A percentile compares a stretch with the other conserved stretches of the same genome.
These are phyloP conservation scores for Muraenolepis orangiensis DNA, from an alignment of 2,797 vertebrate genomes.

Conservation along the genomic window DNA sequence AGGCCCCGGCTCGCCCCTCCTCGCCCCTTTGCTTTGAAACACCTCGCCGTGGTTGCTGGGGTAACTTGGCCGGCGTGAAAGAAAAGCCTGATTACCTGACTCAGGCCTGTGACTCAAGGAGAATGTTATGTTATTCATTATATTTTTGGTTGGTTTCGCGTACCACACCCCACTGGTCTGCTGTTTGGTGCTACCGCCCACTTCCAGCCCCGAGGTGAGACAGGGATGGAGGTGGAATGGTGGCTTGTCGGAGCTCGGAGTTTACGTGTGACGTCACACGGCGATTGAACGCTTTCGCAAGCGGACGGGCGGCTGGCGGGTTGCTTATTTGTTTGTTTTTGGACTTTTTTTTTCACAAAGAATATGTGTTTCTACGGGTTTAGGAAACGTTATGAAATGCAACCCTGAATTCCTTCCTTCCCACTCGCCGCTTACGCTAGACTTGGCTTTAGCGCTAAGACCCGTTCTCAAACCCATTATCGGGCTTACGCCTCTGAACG, in stretches of 20 bases:
- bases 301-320: too few species aligned
- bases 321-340: too few species aligned
- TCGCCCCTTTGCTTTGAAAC: too few species aligned
- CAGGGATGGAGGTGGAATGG: neutral
- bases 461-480: too few species aligned
- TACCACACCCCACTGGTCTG: neutral
- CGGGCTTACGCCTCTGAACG: too few species aligned
- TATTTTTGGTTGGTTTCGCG: conserved; percentile 24
- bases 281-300: too few species aligned
- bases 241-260: neutral
- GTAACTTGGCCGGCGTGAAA: conserved; percentile 18
- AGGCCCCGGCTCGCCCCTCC: conserved; percentile 30
- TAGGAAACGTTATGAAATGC: neutral
- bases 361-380: too few species aligned
- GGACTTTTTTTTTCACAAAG: too few species aligned
- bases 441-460: too few species aligned
- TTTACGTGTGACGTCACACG: too few species aligned
- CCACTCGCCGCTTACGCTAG: too few species aligned
- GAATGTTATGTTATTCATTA: conserved; percentile 43
- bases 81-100: conserved; percentile 64
- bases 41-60: conserved; percentile 31
- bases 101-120: conserved; percentile 63
- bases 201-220: neutral
- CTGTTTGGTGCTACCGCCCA: neutral
- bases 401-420: too few species aligned